Conservation (phyloP, 2,113 vertebrate species). For the Hoplias malabaricus region DNA sequence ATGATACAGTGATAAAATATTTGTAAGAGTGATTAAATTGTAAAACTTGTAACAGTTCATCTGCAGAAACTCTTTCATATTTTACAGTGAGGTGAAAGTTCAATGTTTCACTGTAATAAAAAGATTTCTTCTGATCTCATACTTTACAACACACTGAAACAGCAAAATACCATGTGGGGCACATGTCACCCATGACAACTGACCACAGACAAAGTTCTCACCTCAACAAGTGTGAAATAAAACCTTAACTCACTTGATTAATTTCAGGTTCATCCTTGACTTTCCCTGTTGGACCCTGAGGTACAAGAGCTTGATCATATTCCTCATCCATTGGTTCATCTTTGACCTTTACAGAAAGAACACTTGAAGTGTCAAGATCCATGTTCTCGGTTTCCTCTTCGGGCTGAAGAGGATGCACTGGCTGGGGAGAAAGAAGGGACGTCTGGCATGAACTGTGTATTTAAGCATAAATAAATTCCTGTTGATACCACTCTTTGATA, state of each 20-base stretch:
- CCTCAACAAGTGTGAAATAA: background rate
- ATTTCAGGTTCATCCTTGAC: slow-evolving; percentile 48
- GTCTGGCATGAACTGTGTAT: background rate
- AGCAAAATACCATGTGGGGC: no score
- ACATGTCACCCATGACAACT: no score
- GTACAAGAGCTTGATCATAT: slow-evolving; percentile 40
- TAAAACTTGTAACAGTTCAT: no score
- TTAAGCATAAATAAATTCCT: background rate
- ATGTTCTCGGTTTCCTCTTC: background rate
- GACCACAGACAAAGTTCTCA: background rate
- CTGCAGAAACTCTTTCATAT: no score
- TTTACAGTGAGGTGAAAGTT: no score
- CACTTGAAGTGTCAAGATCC: background rate
- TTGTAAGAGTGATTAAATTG: no score
- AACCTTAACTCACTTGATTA: slow-evolving; percentile 18
- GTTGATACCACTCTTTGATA: background rate
- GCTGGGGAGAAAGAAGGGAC: background rate
- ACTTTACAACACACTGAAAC: no score
- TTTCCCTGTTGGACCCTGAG: background rate
- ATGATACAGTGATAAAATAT: no score
- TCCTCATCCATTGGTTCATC: slow-evolving; percentile 52
- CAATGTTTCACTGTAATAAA: no score
- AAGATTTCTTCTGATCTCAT: no score
- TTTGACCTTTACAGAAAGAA: slow-evolving; percentile 24
- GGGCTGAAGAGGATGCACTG: background rate